These are phyloP conservation scores for Peromyscus melanophrys DNA, from an alignment of 2,797 vertebrate genomes.

Conservation along the genomic window DNA sequence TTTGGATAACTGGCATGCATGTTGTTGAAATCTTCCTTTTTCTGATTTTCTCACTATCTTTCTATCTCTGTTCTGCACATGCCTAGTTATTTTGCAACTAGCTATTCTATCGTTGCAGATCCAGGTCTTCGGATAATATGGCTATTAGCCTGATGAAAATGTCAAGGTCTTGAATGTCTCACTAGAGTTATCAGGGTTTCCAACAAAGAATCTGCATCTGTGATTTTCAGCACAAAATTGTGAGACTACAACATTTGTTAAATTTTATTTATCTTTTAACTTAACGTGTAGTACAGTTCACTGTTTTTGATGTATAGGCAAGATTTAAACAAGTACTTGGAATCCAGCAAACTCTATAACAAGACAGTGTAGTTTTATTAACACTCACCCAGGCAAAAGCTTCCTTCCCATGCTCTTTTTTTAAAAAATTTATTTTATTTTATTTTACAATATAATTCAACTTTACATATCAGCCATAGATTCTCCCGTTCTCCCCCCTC, in stretches of 20 bases:
- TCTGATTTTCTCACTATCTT: not conserved
- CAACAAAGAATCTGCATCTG: not conserved
- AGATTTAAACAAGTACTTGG: not conserved
- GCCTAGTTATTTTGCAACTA: not conserved
- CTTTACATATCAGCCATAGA: no score
- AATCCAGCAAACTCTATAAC: not conserved
- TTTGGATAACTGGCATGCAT: not conserved
- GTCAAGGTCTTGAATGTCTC: not conserved
- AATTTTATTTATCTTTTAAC: conserved; percentile 35
- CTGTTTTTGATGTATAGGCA: not conserved
- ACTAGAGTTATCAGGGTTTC: not conserved
- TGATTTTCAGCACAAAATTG: not conserved
- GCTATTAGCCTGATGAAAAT: not conserved
- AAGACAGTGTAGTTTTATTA: not conserved
- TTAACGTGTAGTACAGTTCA: not conserved
- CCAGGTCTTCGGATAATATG: not conserved
- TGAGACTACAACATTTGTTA: not conserved
- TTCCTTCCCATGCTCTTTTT: not conserved
- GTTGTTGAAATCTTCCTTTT: not conserved
- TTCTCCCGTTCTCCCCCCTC: no score
- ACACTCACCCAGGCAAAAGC: not conserved
- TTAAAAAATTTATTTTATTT: no score
- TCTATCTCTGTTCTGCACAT: rapidly evolving
- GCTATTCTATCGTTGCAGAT: not conserved
- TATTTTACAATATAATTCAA: no score